A percentile compares a stretch with the other conserved stretches of the same genome.
These are phyloP conservation scores for Phalacrocorax pelagicus DNA, from an alignment of 2,113 vertebrate genomes.

Conservation along the genomic window DNA sequence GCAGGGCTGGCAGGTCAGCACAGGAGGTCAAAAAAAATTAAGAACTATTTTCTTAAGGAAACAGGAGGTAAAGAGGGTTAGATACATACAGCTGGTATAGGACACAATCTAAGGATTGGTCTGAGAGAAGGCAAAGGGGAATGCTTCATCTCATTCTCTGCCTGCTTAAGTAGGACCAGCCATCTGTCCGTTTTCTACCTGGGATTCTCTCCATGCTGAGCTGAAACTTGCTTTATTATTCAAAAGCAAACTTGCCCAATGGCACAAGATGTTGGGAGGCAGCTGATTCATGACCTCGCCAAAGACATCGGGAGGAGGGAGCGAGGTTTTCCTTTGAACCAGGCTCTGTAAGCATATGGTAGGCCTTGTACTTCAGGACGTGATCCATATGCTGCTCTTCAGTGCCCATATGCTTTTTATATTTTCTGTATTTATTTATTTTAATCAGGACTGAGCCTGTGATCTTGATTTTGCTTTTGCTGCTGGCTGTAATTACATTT, in stretches of 20 bases:
- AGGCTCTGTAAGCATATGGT: slow-evolving; percentile 75
- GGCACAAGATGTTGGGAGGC: slow-evolving; percentile 65
- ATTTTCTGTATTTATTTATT: slow-evolving; percentile 69
- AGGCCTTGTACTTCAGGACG: slow-evolving; percentile 66
- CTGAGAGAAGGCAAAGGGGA: slow-evolving; percentile 56
- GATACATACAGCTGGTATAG: neutral
- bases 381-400: slow-evolving; percentile 75
- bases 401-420: slow-evolving; percentile 72
- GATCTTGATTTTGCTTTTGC: slow-evolving; percentile 66
- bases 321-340: slow-evolving; percentile 56
- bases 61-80: slow-evolving; percentile 22
- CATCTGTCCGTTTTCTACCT: slow-evolving; percentile 75
- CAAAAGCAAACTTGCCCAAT: slow-evolving; percentile 69
- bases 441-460: slow-evolving; percentile 58
- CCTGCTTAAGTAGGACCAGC: slow-evolving; percentile 66
- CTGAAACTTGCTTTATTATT: slow-evolving; percentile 76
- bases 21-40: slow-evolving; percentile 58
- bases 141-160: slow-evolving; percentile 23
- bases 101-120: neutral
- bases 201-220: slow-evolving; percentile 73
- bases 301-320: slow-evolving; percentile 69
- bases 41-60: slow-evolving; percentile 55
- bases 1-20: slow-evolving; percentile 32
- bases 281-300: slow-evolving; percentile 76
- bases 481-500: slow-evolving; percentile 68